A percentile compares a stretch with the other conserved stretches of the same genome.
Evolutionary conservation across 2,113 vertebrate species (phyloP).

Genomic region (Hippocampus mohnikei): DNA sequence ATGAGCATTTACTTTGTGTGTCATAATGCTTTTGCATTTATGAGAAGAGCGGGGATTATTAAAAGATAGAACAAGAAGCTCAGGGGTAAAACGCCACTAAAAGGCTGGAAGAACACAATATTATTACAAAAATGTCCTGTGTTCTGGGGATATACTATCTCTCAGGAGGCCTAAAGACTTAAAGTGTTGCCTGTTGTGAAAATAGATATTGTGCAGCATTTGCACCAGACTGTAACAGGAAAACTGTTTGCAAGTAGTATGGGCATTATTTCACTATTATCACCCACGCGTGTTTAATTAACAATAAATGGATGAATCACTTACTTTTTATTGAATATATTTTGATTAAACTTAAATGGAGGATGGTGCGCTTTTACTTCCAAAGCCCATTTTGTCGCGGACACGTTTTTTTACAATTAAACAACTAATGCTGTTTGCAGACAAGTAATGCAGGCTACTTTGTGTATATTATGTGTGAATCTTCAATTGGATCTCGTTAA

Average conservation of each 20-base stretch:
- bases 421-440: too few species aligned
- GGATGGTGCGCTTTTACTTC: too few species aligned
- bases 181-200: background rate
- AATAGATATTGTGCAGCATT: background rate
- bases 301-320: too few species aligned
- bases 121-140: background rate
- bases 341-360: too few species aligned
- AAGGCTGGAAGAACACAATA: background rate
- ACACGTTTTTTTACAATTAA: too few species aligned
- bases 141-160: background rate
- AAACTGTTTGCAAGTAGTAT: background rate
- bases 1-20: background rate
- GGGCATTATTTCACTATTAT: background rate
- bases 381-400: too few species aligned
- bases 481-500: too few species aligned
- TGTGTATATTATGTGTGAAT: too few species aligned
- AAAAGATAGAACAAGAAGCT: background rate
- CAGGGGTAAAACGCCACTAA: background rate
- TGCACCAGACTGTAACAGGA: background rate
- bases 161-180: background rate
- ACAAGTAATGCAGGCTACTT: too few species aligned
- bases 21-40: background rate
- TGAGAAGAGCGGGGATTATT: background rate
- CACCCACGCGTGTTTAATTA: too few species aligned
- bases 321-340: too few species aligned